Conservation (phyloP, 92 coral and sea anemone genomes). For the Pocillopora grandis region DNA sequence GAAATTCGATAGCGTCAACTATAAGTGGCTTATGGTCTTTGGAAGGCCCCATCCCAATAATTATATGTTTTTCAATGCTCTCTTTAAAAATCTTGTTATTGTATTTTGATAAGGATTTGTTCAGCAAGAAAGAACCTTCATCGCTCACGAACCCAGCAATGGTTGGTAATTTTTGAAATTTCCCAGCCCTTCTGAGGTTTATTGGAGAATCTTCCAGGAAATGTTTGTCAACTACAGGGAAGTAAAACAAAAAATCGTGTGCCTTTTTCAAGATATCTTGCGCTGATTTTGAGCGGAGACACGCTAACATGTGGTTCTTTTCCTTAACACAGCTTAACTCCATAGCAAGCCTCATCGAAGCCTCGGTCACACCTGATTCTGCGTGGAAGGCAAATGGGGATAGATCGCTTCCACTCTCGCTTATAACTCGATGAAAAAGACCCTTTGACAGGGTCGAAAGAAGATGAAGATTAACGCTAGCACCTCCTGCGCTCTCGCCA, state of each 20-base stretch:
- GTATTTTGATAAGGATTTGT: conserved; percentile 5
- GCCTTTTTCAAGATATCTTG: conserved; percentile 1
- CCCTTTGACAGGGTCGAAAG: conserved; percentile 60
- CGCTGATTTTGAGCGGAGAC: conserved; percentile 41
- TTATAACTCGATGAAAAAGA: conserved; percentile 63
- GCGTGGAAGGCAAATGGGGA: conserved; percentile 60
- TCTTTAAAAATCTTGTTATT: conserved; percentile 5
- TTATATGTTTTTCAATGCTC: conserved; percentile 18
- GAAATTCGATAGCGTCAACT: conserved; percentile 65
- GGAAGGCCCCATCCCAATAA: not conserved
- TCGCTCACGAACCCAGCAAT: conserved; percentile 73
- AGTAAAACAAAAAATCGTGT: not conserved
- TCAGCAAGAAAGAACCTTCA: conserved; percentile 66
- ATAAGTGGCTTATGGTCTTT: conserved; percentile 19
- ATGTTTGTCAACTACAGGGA: conserved; percentile 52
- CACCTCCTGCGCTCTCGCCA: conserved; percentile 76
- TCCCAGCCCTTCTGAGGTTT: conserved; percentile 61
- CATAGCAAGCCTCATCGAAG: conserved; percentile 39
- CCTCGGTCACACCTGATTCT: conserved; percentile 26
- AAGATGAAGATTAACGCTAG: conserved; percentile 64
- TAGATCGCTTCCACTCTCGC: conserved; percentile 72
- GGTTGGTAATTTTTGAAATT: conserved; percentile 63
- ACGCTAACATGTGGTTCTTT: conserved; percentile 35
- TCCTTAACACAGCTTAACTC: conserved; percentile 33
- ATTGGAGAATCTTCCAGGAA: conserved; percentile 66